Conservation (phyloP, 2,113 vertebrate genomes). For the Colossoma macropomum region DNA sequence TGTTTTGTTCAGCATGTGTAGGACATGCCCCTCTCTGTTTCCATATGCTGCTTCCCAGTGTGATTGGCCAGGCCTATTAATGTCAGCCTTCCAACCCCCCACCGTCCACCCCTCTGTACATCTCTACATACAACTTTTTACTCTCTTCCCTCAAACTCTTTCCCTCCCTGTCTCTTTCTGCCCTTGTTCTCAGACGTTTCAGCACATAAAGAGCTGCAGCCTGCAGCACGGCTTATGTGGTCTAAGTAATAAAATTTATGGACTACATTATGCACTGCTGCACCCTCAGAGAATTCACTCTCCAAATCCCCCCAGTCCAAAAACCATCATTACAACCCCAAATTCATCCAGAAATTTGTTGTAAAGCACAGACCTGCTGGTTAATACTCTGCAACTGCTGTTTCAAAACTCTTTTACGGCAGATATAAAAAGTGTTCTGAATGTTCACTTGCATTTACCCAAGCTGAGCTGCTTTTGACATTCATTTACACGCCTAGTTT, state of each 20-base stretch:
- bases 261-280: background rate
- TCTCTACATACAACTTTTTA: background rate
- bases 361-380: background rate
- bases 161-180: background rate
- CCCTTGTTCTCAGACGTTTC: background rate
- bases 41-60: constrained; percentile 37
- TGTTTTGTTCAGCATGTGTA: constrained; percentile 40
- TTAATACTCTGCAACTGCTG: background rate
- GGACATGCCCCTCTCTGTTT: constrained; percentile 54
- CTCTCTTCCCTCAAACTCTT: background rate
- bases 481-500: background rate
- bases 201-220: background rate
- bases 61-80: constrained; percentile 24
- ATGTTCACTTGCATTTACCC: background rate
- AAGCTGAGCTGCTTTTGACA: background rate
- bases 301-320: background rate
- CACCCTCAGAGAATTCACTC: constrained; percentile 2
- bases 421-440: background rate
- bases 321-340: background rate
- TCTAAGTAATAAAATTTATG: background rate
- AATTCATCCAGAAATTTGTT: background rate
- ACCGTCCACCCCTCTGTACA: background rate
- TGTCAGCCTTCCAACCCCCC: constrained; percentile 21
- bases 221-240: background rate
- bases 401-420: background rate